These are phyloP conservation scores for Drosophila hamatofila DNA, from an alignment of 2,888 invertebrate genomes.

Conservation along the genomic window DNA sequence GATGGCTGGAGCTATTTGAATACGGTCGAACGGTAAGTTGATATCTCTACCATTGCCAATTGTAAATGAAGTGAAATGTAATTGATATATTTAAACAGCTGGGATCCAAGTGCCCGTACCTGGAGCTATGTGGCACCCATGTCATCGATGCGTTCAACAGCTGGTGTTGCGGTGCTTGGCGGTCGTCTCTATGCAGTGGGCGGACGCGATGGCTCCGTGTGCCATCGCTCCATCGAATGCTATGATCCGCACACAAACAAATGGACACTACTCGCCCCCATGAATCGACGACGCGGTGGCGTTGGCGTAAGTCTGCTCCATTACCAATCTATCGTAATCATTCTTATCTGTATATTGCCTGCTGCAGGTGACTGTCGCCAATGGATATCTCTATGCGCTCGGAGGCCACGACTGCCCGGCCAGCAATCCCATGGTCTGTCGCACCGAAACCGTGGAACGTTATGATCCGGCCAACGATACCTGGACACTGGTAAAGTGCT, in stretches of 20 bases:
- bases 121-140: slow-evolving; percentile 97
- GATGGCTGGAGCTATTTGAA: slow-evolving; percentile 95
- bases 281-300: slow-evolving; percentile 94
- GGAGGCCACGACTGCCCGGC: slow-evolving; percentile 98
- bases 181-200: slow-evolving; percentile 95
- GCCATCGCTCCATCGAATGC: slow-evolving; percentile 95
- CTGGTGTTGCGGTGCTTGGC: slow-evolving; percentile 94
- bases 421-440: slow-evolving; percentile 92
- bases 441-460: slow-evolving; percentile 96
- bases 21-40: slow-evolving; percentile 91
- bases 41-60: background rate
- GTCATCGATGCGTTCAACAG: slow-evolving; percentile 93
- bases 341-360: background rate
- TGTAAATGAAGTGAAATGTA: background rate
- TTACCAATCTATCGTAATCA: background rate
- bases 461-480: slow-evolving; percentile 92
- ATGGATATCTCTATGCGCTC: slow-evolving; percentile 95
- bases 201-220: slow-evolving; percentile 96
- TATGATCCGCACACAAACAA: slow-evolving; percentile 90
- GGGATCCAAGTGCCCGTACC: slow-evolving; percentile 94
- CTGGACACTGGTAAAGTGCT: slow-evolving; percentile 89
- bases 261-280: slow-evolving; percentile 94
- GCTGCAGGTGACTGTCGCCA: slow-evolving; percentile 90
- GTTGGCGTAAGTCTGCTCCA: slow-evolving; percentile 89
- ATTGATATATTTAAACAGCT: slow-evolving; percentile 86